These are phyloP conservation scores for Hydractinia echinata DNA, from an alignment of 30 jellyfish, hydroid and myxozoan genomes.

Conservation along the genomic window DNA sequence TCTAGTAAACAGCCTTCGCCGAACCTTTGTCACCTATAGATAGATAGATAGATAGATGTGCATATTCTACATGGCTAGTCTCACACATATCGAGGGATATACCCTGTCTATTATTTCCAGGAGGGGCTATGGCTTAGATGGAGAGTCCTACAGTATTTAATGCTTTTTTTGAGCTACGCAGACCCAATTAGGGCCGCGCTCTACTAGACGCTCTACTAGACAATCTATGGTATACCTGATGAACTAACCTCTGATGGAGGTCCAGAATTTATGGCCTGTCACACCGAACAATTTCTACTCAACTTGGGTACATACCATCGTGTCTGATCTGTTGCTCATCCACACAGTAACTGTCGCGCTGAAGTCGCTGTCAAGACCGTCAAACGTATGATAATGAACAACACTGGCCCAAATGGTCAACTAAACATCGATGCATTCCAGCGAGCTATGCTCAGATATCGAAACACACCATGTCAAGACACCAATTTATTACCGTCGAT, in stretches of 20 bases:
- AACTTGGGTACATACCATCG: not conserved
- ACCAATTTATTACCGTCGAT: not conserved
- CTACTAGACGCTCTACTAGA: too few species aligned
- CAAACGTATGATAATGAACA: slow-evolving; percentile 9
- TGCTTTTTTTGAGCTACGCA: too few species aligned
- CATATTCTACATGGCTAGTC: too few species aligned
- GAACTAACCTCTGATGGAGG: slow-evolving; percentile 2
- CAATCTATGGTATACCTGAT: slow-evolving; percentile 6
- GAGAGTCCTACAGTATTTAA: too few species aligned
- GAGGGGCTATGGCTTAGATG: too few species aligned
- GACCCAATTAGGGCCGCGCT: too few species aligned
- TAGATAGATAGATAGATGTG: too few species aligned
- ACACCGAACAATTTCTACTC: not conserved
- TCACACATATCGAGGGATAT: too few species aligned
- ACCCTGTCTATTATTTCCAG: too few species aligned
- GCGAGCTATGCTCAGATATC: slow-evolving; percentile 17
- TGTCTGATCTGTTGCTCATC: not conserved
- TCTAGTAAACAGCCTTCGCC: not conserved
- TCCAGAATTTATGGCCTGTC: not conserved
- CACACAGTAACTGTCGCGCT: slow-evolving; percentile 12
- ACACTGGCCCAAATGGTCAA: slow-evolving; percentile 11
- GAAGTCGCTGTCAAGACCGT: slow-evolving; percentile 5
- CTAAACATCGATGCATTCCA: slow-evolving; percentile 2
- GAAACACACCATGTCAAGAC: slow-evolving; percentile 6
- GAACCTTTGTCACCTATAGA: not conserved